Conservation (phyloP, 2,113 vertebrate genomes). For the Laterallus jamaicensis region DNA sequence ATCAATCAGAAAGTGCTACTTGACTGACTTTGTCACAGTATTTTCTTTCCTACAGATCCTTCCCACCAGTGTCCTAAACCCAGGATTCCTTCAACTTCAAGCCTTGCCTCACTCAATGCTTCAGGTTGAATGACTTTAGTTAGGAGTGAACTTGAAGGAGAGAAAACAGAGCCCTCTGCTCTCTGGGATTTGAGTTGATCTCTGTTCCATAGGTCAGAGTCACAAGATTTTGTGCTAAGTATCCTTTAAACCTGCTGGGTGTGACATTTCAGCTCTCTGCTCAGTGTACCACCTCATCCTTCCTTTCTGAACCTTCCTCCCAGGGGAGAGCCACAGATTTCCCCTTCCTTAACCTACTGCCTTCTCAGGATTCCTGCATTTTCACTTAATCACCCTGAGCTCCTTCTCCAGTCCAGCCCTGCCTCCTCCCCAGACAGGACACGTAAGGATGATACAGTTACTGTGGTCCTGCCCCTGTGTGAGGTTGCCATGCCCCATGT, state of each 20-base stretch:
- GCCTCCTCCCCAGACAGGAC: background rate
- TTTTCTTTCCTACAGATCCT: background rate
- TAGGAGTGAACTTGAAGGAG: background rate
- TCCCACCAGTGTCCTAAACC: background rate
- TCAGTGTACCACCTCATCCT: slow-evolving; percentile 26
- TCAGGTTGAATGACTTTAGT: background rate
- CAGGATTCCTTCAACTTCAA: background rate
- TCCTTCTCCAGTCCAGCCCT: background rate
- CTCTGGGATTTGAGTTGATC: background rate
- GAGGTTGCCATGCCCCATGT: background rate
- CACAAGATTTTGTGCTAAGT: background rate
- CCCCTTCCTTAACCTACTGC: background rate
- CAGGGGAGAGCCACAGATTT: background rate
- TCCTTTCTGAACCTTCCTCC: slow-evolving; percentile 41
- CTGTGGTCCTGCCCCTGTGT: background rate
- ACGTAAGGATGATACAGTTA: background rate
- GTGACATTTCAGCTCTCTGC: background rate
- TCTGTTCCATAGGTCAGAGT: background rate
- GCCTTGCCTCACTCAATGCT: background rate
- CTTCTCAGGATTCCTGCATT: background rate
- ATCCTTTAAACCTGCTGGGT: background rate
- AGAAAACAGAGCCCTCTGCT: background rate
- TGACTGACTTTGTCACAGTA: background rate
- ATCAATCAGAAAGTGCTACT: background rate
- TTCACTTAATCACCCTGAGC: background rate